Base-by-base conservation (phyloP, 2,113 vertebrate species). In the Xyliphius kryptos region DNA sequence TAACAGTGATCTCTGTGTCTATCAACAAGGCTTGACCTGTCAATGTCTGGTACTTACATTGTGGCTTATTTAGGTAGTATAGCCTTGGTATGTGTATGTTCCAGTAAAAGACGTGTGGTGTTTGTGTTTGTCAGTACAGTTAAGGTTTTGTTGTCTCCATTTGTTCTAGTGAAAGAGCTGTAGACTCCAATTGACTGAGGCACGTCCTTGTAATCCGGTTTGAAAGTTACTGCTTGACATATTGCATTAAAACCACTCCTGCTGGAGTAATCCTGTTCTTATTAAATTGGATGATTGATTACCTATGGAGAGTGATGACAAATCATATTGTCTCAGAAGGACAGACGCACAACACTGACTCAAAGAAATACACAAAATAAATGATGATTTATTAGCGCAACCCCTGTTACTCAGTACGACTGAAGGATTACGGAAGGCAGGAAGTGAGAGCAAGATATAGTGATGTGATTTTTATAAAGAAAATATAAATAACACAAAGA, bases 271-370 rank as follows among this genome's bases (percentile, higher is more conserved):
- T 54, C 26, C 3, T 37, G 15, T 56, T 37, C 1, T 3, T 1
- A 37, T 36, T 37, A 16, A 54, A 54, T 54, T 16, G 52, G 26
- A 54, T 54, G 52, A 54, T 37, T 36, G 26, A 54, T 54, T 16
- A 38, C 10, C 1, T 13, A 19, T 38, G 5, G 14, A 19, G 53
- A 38, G 12, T 14, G 36, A 56, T 56, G 32, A 19, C 26, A 37
- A 14, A 37, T 8, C n/a, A 40, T 40, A 56, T 13, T 17, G 36
- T 56, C 36, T 19, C 14, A 3, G 36, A 37, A 56, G 43, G n/a
- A 36, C 5, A 48, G 14, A 36, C 15, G 36, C 44, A 17, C 9
- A 36, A 5, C 36, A 14, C 5, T 14, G 16, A 40, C 6, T 32
- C 8, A 47, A 47, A 17, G 15, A 48, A 19, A 32, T 6, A 48